Evolutionary conservation across 2,797 vertebrate species (phyloP).

Genomic region (Sebastes matsubarae): DNA sequence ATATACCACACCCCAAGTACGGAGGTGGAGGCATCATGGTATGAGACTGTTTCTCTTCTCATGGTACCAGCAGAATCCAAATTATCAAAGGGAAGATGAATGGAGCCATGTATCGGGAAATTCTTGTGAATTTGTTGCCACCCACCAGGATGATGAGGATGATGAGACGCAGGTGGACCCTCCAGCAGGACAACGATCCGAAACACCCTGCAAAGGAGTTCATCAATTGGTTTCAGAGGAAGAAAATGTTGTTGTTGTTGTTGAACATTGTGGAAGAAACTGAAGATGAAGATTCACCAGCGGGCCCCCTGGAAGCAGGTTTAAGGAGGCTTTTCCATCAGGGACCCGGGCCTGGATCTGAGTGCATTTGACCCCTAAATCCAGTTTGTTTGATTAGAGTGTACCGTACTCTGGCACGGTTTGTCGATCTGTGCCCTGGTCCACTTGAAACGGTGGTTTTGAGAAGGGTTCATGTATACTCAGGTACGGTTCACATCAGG

Average conservation of each 20-base stretch:
- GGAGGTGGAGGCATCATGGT: not conserved
- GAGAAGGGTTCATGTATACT: no score
- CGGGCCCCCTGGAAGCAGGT: not conserved
- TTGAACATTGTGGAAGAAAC: not conserved
- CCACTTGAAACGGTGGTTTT: no score
- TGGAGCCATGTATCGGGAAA: not conserved
- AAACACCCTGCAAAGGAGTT: not conserved
- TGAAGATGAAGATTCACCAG: not conserved
- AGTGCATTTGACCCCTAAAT: no score
- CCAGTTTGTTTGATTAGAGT: no score
- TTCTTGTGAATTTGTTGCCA: not conserved
- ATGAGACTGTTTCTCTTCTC: not conserved
- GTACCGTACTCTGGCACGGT: no score
- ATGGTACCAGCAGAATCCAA: not conserved
- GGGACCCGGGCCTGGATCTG: no score
- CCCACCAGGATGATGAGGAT: not conserved
- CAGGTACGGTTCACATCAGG: no score
- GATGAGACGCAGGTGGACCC: not conserved
- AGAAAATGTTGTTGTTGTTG: not conserved
- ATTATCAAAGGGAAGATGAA: not conserved
- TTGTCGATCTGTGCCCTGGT: no score
- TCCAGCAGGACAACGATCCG: not conserved
- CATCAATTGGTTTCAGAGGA: not conserved
- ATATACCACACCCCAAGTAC: not conserved
- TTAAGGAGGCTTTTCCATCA: not conserved